A percentile compares a stretch with the other conserved stretches of the same genome.
phyloP scores from a whole-genome alignment of 2,797 vertebrate species.

The Tangara arthus region DNA sequence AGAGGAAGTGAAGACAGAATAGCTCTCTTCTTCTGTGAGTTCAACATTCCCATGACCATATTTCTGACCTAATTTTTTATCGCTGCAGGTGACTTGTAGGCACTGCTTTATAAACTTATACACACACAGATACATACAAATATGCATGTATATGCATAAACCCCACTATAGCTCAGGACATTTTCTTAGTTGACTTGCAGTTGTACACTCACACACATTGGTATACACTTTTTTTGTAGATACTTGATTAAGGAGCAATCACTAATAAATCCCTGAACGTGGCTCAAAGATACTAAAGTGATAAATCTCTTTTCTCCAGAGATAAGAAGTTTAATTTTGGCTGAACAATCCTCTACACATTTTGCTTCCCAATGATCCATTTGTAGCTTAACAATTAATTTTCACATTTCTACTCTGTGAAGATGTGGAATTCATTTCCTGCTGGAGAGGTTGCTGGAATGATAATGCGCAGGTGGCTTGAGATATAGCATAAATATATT shows the following conservation, averaged over 20 bases:
- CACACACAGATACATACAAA: background rate
- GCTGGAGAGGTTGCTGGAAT: slow-evolving; percentile 34
- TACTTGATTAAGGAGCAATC: background rate
- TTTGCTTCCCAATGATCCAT: slow-evolving; percentile 23
- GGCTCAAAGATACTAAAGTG: background rate
- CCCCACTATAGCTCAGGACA: background rate
- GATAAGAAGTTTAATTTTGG: slow-evolving; percentile 2
- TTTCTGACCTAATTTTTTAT: background rate
- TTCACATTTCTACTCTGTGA: slow-evolving; percentile 9
- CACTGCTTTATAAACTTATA: background rate
- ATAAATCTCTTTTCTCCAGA: background rate
- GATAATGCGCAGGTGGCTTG: slow-evolving; percentile 56
- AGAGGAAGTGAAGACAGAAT: background rate
- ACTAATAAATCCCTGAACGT: background rate
- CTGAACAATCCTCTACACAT: background rate
- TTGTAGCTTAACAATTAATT: slow-evolving; percentile 45
- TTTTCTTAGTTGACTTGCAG: background rate
- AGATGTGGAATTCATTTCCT: slow-evolving; percentile 61
- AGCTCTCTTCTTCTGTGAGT: background rate
- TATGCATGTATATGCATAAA: background rate
- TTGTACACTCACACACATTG: background rate
- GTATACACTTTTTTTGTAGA: background rate
- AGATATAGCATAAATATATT: slow-evolving; percentile 55
- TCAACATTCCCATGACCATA: background rate
- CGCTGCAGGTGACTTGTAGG: background rate